These are phyloP conservation scores for Lithosia quadra DNA, from an alignment of 2,888 invertebrate species.

Conservation along the genomic window DNA sequence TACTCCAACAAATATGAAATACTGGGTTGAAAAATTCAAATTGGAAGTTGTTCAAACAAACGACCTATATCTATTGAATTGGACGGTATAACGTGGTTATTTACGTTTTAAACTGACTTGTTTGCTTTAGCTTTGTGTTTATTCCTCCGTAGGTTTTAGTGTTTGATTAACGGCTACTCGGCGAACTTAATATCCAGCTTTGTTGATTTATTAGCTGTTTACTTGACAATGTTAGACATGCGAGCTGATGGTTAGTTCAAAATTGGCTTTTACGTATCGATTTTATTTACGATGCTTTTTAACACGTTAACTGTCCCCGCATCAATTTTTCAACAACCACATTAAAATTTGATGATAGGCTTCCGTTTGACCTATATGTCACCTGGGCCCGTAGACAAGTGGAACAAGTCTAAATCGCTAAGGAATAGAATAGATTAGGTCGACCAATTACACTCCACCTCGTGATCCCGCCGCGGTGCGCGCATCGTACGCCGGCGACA, in stretches of 20 bases:
- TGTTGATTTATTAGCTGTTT: constrained; percentile 14
- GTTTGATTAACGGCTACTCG: constrained; percentile 21
- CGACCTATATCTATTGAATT: constrained; percentile 55
- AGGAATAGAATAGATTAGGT: too few relatives aligned
- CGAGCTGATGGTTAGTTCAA: neutral
- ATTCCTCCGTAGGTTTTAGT: constrained; percentile 35
- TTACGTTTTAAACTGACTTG: constrained; percentile 51
- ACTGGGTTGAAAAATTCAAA: constrained; percentile 36
- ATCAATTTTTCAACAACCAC: too few relatives aligned
- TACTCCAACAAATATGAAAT: constrained; percentile 35
- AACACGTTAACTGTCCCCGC: too few relatives aligned
- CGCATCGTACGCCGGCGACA: too few relatives aligned
- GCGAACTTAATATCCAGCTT: constrained; percentile 10
- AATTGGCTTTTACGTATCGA: neutral
- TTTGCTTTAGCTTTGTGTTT: constrained; percentile 56
- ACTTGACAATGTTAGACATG: constrained; percentile 18
- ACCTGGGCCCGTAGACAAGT: too few relatives aligned
- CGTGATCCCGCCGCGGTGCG: too few relatives aligned
- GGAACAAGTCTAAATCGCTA: too few relatives aligned
- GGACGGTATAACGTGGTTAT: constrained; percentile 51
- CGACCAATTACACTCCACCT: too few relatives aligned
- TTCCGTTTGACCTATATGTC: too few relatives aligned
- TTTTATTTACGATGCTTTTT: neutral
- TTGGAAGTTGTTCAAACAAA: constrained; percentile 51
- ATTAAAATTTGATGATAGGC: too few relatives aligned